Evolutionary conservation across 1,140 invertebrate genomes (phyloP).

Genomic region (Halictus rubicundus): DNA sequence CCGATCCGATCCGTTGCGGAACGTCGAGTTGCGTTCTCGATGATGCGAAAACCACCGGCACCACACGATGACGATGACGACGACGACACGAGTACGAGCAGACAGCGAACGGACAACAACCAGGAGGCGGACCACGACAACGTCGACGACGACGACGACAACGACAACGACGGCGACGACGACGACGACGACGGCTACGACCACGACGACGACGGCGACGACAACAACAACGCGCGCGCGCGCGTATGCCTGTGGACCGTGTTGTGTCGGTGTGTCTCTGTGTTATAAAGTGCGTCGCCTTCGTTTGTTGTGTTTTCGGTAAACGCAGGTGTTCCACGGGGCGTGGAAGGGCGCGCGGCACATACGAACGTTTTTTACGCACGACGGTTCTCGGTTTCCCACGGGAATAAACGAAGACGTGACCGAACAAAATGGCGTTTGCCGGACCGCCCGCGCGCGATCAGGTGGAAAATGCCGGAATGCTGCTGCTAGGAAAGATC

Average conservation of each 20-base stretch:
- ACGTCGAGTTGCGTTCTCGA: background rate
- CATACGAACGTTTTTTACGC: constrained; percentile 59
- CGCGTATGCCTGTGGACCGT: constrained; percentile 24
- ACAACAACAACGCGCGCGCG: constrained; percentile 14
- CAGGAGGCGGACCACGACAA: background rate
- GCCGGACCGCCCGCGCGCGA: constrained; percentile 66
- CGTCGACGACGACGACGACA: background rate
- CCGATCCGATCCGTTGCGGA: constrained; percentile 22
- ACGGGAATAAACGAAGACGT: constrained; percentile 48
- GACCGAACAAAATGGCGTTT: constrained; percentile 73
- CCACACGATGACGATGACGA: constrained; percentile 45
- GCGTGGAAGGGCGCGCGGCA: constrained; percentile 55
- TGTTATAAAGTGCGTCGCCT: constrained; percentile 45
- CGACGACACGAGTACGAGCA: background rate
- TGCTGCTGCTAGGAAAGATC: constrained; percentile 72
- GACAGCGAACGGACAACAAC: background rate
- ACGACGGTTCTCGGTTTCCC: constrained; percentile 52
- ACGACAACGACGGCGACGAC: constrained; percentile 19
- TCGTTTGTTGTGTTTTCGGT: constrained; percentile 46
- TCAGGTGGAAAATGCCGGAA: constrained; percentile 75
- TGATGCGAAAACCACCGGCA: constrained; percentile 45
- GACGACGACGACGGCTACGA: constrained; percentile 2
- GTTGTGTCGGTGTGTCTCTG: background rate
- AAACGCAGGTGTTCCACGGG: constrained; percentile 53
- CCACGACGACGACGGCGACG: background rate